Evolutionary conservation across 2,797 vertebrate species (phyloP), one percentile per base, ranked within the genome.

Genomic region (Selene dorsalis): DNA sequence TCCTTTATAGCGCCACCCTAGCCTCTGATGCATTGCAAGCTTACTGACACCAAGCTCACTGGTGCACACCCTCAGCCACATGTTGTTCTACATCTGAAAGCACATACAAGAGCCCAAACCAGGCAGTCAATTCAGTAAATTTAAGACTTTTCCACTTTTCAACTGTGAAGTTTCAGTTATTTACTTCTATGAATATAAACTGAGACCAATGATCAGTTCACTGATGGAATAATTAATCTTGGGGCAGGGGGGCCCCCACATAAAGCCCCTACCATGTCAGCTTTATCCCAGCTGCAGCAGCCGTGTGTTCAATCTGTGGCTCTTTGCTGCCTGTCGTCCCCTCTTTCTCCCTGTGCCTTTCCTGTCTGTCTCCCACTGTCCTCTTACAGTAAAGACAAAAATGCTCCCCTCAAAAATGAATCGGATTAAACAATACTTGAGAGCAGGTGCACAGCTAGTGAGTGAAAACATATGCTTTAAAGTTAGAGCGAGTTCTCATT

Each of bases 1-100:
- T 5, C 5, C 30, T n/a, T n/a, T n/a, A n/a, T 30, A 30, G 30
- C 30, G 30, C 30, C 30, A 30, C 30, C 30, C 30, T 30, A 30
- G 30, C 30, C 30, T 30, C 30, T 30, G 30, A 30, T 30, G 30
- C 30, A 30, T 30, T 3, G 30, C 30, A 30, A 30, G 30, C 30
- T 30, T 30, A 30, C 30, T 30, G 3, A 3, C 5, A 30, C 30
- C 30, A 50, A 64, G 0, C 17, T 73, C 0, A 10, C 14, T 20
- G 32, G 17, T 24, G 50, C 56, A n/a, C 6, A 4, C 48, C 26
- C 78, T 28, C 53, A 9, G 75, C 60, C 50, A 53, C 30, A 65
- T n/a, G n/a, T n/a, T 9, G 18, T 11, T 22, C 0, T 62, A 26
- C 67, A 55, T 28, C 52, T 55, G 6, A 55, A 2, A 53, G 52